phyloP scores from a whole-genome alignment of 2,797 vertebrate species.

The Chiloscyllium punctatum region DNA sequence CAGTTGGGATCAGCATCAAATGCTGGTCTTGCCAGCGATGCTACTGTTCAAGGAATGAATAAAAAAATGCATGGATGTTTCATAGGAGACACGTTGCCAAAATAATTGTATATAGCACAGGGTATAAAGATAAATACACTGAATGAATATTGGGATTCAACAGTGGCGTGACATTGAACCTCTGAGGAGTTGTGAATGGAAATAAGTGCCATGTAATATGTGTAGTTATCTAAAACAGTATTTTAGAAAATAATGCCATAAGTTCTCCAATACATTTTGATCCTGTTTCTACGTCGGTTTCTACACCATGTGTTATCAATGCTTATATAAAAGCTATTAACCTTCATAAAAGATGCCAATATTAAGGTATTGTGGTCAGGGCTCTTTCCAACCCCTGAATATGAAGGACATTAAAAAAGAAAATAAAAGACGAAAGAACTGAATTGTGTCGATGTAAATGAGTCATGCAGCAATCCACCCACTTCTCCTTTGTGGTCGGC shows the following conservation, averaged over 20 bases:
- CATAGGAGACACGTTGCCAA: not conserved
- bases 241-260: not conserved
- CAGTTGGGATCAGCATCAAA: not conserved
- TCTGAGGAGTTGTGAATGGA: not conserved
- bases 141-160: not conserved
- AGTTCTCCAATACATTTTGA: not conserved
- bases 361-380: too few species aligned
- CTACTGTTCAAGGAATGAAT: not conserved
- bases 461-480: conserved; percentile 31
- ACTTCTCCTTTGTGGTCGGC: conserved; percentile 25
- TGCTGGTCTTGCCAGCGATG: not conserved
- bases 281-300: not conserved
- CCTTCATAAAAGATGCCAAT: too few species aligned
- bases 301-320: not conserved
- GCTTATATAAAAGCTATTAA: not conserved
- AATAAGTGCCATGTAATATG: not conserved
- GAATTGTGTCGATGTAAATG: not conserved
- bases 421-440: not conserved
- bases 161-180: not conserved
- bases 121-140: not conserved
- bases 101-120: not conserved
- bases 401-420: not conserved
- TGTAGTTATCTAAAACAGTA: not conserved
- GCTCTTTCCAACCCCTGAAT: not conserved
- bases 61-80: not conserved